Base-by-base conservation (phyloP, 1,140 invertebrate genomes). In the Antheraea mylitta region DNA sequence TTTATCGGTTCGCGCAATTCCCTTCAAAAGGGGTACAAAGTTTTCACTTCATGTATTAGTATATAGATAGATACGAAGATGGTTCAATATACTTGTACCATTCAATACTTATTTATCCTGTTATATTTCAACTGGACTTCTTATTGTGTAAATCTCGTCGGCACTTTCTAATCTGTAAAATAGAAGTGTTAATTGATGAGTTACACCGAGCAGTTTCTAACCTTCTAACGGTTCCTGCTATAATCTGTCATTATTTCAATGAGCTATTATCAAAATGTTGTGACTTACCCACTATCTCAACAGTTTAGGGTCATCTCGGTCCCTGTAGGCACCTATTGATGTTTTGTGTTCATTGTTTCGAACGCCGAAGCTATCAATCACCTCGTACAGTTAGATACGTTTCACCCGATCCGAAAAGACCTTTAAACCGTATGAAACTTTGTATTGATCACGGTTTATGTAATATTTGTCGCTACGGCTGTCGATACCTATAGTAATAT, bases 311-410 rank as follows among this genome's bases (percentile, higher is more conserved):
- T 80, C 82, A 83, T 79, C 72, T 36, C 45, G 69, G 59, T 72
- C 69, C 63, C 66, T 53, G 73, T 75, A 58, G n/a, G 38, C 64
- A 64, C 63, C 38, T 58, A 78, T 80, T 75, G 77, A 80, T 78
- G 78, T 75, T 79, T 70, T 71, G 72, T 71, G 59, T 72, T 66
- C 70, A 82, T 86, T 86, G 83, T 86, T 80, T 82, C 64, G 63
- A 75, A 74, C 77, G 75, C 79, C 79, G 74, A 69, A 71, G 71
- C 73, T 73, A 86, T 86, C 80, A 83, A 85, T 85, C 83, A 79
- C 37, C 37, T 36, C 53, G 38, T 75, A 75, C 72, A 77, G 77
- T 79, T 77, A 81, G 66, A 42, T 13, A 18, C 37, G 45, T 13
- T 53, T 53, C 45, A 53, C 45, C 45, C 45, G 45, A 53, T 53